Base-by-base conservation (phyloP, 2,888 invertebrate species). In the Drosophila nr. medialis region DNA sequence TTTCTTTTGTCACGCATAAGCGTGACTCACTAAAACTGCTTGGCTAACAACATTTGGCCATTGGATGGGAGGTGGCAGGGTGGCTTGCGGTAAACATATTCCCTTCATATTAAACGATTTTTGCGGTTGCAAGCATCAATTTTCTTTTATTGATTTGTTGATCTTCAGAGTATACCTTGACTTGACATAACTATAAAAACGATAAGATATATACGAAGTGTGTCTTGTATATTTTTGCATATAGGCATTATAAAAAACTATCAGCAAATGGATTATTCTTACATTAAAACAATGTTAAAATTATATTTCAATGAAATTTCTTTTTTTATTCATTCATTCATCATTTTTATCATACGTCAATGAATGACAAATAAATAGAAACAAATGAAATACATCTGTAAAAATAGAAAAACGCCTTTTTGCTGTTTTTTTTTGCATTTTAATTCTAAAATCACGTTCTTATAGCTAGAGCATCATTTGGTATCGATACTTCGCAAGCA, bases 1-100 rank as follows among this genome's bases (percentile, higher is more conserved):
- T 27, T 34, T 29, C 60, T 60, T 48, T 45, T 62, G 32, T 24
- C 56, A 59, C 59, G 53, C 59, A 59, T 21, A 61, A 54, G 40
- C 40, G 48, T 32, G 53, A 54, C 36, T 70, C 40, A 49, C 64
- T 73, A 54, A 72, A 55, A 64, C 64, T 72, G 7, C 45, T 30
- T n/a, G 21, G 45, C 45, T 45, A 24, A 15, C 21, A 45, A 8
- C 24, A 45, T 45, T 45, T 45, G 18, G 18, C 38, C 38, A 38
- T 38, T 45, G 45, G 4, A 1, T 1, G 24, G 45, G 15, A 3
- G 24, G 8, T 8, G 15, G 8, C 7, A 1, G 21, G 45, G 7
- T 15, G 15, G 15, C 36, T 36, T 24, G 45, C 15, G 45, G 15
- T 45, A 15, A 24, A 45, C 24, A 45, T 45, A 45, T 45, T 45